These are phyloP conservation scores for Muschampia plurimacula DNA, from an alignment of 2,888 invertebrate genomes.

Conservation along the genomic window DNA sequence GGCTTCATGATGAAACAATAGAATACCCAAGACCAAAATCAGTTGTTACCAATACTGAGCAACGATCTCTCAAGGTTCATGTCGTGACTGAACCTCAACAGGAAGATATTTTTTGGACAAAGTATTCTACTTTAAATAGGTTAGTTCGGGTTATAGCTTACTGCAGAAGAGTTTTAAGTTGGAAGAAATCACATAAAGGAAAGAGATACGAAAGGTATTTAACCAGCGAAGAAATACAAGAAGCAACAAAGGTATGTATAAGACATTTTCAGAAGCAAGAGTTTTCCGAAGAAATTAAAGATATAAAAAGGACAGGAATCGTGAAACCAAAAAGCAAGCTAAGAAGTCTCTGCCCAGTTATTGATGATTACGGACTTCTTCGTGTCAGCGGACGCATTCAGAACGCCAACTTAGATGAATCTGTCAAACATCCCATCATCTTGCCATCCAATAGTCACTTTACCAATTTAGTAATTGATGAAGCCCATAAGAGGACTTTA, in stretches of 20 bases:
- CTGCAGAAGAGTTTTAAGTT: conserved; percentile 2
- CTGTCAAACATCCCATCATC: conserved; percentile 2
- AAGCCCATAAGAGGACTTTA: background rate
- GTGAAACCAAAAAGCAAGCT: background rate
- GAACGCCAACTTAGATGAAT: background rate
- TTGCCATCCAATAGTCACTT: background rate
- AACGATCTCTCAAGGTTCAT: background rate
- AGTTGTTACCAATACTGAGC: background rate
- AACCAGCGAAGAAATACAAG: background rate
- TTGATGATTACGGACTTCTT: background rate
- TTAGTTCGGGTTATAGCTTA: background rate
- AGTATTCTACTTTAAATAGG: background rate
- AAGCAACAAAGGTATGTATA: background rate
- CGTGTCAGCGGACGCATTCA: background rate
- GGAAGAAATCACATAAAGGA: background rate
- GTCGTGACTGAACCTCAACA: conserved; percentile 2
- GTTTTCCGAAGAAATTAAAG: background rate
- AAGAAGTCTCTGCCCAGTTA: conserved; percentile 1
- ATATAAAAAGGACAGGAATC: background rate
- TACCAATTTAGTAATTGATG: background rate
- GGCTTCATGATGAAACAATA: background rate
- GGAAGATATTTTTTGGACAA: background rate
- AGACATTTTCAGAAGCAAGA: background rate
- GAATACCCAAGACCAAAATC: conserved; percentile 3
- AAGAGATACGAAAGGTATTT: background rate